These are phyloP conservation scores for Macaria liturata DNA, from an alignment of 2,888 invertebrate species.

Conservation along the genomic window DNA sequence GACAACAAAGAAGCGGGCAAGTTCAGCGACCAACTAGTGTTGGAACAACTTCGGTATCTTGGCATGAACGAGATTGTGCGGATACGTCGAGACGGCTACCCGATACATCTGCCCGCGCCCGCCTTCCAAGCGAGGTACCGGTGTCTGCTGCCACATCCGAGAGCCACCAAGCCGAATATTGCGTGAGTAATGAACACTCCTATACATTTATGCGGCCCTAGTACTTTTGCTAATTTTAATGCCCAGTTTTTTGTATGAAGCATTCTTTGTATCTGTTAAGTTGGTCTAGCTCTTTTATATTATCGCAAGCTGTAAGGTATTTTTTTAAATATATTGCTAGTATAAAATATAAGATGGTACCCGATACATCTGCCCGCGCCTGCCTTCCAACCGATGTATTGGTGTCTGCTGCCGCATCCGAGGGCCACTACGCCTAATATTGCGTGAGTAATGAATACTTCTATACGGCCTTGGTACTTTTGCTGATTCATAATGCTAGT, in stretches of 20 bases:
- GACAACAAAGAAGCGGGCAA: constrained; percentile 91
- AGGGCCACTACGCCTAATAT: constrained; percentile 61
- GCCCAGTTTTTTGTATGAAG: too few species aligned
- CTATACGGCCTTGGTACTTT: too few species aligned
- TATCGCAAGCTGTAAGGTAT: too few species aligned
- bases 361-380: constrained; percentile 92
- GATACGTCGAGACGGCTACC: constrained; percentile 95
- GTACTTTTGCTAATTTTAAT: too few species aligned
- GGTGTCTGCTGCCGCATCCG: constrained; percentile 86
- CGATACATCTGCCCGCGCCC: constrained; percentile 90
- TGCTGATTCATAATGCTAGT: too few species aligned
- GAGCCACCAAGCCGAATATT: constrained; percentile 60
- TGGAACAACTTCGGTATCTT: constrained; percentile 94
- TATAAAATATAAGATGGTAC: too few species aligned
- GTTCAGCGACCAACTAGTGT: constrained; percentile 90
- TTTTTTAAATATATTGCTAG: too few species aligned
- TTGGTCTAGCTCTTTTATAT: too few species aligned
- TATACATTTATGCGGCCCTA: too few species aligned
- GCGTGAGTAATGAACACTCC: constrained; percentile 61
- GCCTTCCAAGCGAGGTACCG: constrained; percentile 91
- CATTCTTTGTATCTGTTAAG: too few species aligned
- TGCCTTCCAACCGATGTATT: constrained; percentile 90
- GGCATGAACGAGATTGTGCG: constrained; percentile 97
- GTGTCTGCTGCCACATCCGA: constrained; percentile 85
- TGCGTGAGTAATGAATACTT: constrained; percentile 63